phyloP scores from a whole-genome alignment of 2,113 vertebrate species.

The Saimiri boliviensis region DNA sequence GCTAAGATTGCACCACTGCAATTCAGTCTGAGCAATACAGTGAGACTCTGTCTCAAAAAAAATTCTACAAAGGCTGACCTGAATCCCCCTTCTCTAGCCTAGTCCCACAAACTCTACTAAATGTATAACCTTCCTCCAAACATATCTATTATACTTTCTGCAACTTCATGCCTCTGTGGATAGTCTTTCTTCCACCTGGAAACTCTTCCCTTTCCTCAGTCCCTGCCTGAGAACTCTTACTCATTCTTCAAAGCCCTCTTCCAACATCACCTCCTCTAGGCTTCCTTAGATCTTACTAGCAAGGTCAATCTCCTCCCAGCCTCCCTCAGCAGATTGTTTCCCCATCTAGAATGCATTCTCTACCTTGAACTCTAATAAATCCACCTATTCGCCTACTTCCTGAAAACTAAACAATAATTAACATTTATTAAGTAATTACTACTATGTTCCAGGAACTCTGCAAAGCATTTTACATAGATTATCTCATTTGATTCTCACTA shows the following conservation, averaged over 20 bases:
- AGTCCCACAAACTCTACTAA: not conserved
- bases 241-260: not conserved
- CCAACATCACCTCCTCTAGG: not conserved
- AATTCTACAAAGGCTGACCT: not conserved
- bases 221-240: not conserved
- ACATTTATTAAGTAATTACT: not conserved
- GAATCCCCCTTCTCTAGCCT: not conserved
- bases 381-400: not conserved
- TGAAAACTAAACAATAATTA: constrained; percentile 39
- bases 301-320: not conserved
- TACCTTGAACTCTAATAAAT: not conserved
- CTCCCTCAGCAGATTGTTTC: not conserved
- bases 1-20: too few relatives aligned
- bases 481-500: not conserved
- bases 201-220: not conserved
- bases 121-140: not conserved
- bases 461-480: not conserved
- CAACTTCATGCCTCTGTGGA: not conserved
- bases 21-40: too few relatives aligned
- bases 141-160: not conserved
- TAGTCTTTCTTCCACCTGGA: not conserved
- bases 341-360: not conserved
- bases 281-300: constrained; percentile 17
- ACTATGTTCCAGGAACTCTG: not conserved
- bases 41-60: too few relatives aligned